These are phyloP conservation scores for Urocynchramus pylzowi DNA, from an alignment of 2,113 vertebrate genomes.

Conservation along the genomic window DNA sequence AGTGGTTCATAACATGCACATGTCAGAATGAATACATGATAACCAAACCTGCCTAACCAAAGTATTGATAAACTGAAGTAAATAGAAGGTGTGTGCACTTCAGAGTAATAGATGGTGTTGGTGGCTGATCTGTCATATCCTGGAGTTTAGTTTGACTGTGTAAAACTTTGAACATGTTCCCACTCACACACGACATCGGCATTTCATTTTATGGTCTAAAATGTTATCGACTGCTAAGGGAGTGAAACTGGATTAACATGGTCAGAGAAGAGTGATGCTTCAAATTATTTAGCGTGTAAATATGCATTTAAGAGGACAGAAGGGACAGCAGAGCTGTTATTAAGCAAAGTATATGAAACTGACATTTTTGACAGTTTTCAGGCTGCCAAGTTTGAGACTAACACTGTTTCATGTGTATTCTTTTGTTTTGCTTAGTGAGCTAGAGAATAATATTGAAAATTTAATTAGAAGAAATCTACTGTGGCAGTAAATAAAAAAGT, in stretches of 20 bases:
- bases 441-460: neutral
- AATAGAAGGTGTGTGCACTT: neutral
- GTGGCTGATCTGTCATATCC: neutral
- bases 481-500: neutral
- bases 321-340: constrained; percentile 7
- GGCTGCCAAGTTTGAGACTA: neutral
- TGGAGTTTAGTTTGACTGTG: neutral
- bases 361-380: constrained; percentile 22
- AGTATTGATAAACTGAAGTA: neutral
- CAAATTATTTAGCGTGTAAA: constrained; percentile 3
- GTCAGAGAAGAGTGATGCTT: neutral
- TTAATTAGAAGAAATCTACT: constrained; percentile 6
- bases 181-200: fast-evolving
- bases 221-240: neutral
- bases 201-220: neutral
- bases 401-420: neutral
- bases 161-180: neutral
- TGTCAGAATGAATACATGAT: neutral
- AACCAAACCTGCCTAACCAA: neutral
- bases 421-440: neutral
- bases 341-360: neutral
- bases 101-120: neutral
- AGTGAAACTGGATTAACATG: neutral
- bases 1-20: neutral
- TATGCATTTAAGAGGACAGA: constrained; percentile 31